phyloP scores from a whole-genome alignment of 2,113 vertebrate species.

The Sebastes fasciatus region DNA sequence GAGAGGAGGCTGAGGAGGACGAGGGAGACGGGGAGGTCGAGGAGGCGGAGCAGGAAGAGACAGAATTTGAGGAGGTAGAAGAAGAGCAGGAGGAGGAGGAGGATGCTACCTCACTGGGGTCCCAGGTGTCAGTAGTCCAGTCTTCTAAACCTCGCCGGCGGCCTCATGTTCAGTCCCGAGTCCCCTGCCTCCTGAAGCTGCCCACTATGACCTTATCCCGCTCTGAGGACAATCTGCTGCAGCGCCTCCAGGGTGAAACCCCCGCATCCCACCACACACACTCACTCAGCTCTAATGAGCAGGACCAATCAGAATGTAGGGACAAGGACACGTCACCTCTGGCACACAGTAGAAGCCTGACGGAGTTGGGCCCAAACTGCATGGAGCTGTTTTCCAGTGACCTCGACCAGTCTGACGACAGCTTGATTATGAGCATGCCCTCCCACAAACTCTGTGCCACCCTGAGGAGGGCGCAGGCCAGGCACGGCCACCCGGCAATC shows the following conservation, averaged over 20 bases:
- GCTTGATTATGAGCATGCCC: conserved; percentile 49
- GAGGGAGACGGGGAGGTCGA: conserved; percentile 33
- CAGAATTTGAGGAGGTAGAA: conserved; percentile 58
- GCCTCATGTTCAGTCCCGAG: conserved; percentile 84
- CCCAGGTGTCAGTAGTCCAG: conserved; percentile 69
- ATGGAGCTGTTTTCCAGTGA: conserved; percentile 35
- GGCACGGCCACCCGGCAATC: neutral
- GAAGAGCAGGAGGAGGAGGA: conserved; percentile 68
- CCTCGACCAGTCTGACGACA: conserved; percentile 31
- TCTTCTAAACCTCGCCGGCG: conserved; percentile 85
- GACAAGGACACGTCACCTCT: conserved; percentile 15
- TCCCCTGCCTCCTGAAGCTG: conserved; percentile 72
- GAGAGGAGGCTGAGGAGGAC: conserved; percentile 73
- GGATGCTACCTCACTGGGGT: conserved; percentile 60
- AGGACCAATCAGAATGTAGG: neutral
- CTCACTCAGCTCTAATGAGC: neutral
- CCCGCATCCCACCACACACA: neutral
- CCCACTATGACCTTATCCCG: conserved; percentile 81
- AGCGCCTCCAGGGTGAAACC: conserved; percentile 68
- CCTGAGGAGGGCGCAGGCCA: conserved; percentile 50
- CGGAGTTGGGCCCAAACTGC: conserved; percentile 77
- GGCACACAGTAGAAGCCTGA: conserved; percentile 87
- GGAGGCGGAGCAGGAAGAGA: conserved; percentile 65
- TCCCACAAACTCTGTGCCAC: conserved; percentile 59
- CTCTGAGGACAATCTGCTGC: conserved; percentile 93